Percentiles rank a stretch among this genome's conserved stretches.
phyloP scores from a whole-genome alignment of 2,113 vertebrate genomes.

The Lynx canadensis region DNA sequence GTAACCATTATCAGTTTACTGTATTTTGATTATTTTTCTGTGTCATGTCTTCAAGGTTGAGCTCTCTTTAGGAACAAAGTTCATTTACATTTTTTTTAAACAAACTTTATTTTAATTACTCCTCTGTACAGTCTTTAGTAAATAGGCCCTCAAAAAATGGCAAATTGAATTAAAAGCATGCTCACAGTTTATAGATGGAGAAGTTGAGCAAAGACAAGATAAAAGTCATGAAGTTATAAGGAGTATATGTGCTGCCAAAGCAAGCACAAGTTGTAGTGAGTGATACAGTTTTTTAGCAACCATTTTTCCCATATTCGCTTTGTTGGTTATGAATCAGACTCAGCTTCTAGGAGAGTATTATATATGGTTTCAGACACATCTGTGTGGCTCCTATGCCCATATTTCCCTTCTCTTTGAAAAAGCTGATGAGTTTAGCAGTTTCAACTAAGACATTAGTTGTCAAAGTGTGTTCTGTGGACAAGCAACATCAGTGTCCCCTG shows the following conservation, averaged over 20 bases:
- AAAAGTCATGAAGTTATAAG: background rate
- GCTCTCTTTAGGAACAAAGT: slow-evolving; percentile 37
- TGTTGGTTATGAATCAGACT: background rate
- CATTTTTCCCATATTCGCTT: background rate
- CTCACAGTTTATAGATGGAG: background rate
- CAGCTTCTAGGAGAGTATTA: background rate
- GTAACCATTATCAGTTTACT: background rate
- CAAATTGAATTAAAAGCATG: background rate
- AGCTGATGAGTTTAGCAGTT: slow-evolving; percentile 5
- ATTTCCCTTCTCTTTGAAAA: slow-evolving; percentile 30
- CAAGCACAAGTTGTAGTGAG: background rate
- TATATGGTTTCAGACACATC: slow-evolving; percentile 26
- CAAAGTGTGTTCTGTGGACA: background rate
- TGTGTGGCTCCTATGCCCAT: background rate
- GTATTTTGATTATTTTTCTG: slow-evolving; percentile 42
- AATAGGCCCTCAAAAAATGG: background rate
- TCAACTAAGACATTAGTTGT: background rate
- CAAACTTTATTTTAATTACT: slow-evolving; percentile 41
- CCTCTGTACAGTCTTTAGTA: background rate
- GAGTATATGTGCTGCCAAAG: background rate
- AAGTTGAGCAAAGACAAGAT: slow-evolving; percentile 5
- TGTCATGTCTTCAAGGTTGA: slow-evolving; percentile 20
- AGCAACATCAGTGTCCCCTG: background rate
- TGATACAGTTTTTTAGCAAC: slow-evolving; percentile 3
- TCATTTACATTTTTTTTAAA: background rate